phyloP scores from a whole-genome alignment of 2,888 invertebrate genomes.

The Hesperia comma region DNA sequence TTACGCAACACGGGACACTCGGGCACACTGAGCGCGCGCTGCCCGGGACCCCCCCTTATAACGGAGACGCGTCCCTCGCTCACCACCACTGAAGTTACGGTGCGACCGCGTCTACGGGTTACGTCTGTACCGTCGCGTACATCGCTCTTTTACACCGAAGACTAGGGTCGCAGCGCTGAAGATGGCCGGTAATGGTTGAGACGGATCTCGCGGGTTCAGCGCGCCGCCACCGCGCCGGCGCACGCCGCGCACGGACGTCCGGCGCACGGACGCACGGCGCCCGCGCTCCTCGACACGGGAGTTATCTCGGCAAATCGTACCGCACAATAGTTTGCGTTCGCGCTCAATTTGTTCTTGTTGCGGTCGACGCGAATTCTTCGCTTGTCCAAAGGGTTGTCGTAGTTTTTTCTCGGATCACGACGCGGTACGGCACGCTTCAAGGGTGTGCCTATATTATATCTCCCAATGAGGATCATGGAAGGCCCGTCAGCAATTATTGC shows the following conservation, averaged over 20 bases:
- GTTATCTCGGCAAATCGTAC: slow-evolving; percentile 81
- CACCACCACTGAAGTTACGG: slow-evolving; percentile 59
- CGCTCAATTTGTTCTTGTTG: slow-evolving; percentile 83
- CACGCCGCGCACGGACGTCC: slow-evolving; percentile 47
- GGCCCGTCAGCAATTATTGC: slow-evolving; percentile 58
- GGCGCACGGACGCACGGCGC: slow-evolving; percentile 57
- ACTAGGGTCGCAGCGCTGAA: slow-evolving; percentile 38
- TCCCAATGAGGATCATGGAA: slow-evolving; percentile 56
- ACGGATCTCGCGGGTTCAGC: slow-evolving; percentile 31
- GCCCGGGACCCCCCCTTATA: slow-evolving; percentile 81
- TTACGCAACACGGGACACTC: slow-evolving; percentile 79
- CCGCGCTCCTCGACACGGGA: slow-evolving; percentile 73
- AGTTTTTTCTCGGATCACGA: slow-evolving; percentile 71
- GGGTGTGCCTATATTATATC: slow-evolving; percentile 62
- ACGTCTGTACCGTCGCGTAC: slow-evolving; percentile 54
- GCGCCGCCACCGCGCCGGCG: slow-evolving; percentile 34
- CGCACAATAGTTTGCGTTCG: slow-evolving; percentile 81
- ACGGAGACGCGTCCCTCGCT: slow-evolving; percentile 78
- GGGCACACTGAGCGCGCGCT: slow-evolving; percentile 82
- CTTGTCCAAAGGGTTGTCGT: slow-evolving; percentile 75
- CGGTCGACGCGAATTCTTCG: slow-evolving; percentile 78
- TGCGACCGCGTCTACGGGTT: slow-evolving; percentile 57
- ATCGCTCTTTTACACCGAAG: slow-evolving; percentile 52
- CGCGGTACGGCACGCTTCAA: slow-evolving; percentile 57
- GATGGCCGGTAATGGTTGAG: slow-evolving; percentile 52